Base-by-base conservation (phyloP, 2,888 invertebrate genomes). In the Tipula unca region DNA sequence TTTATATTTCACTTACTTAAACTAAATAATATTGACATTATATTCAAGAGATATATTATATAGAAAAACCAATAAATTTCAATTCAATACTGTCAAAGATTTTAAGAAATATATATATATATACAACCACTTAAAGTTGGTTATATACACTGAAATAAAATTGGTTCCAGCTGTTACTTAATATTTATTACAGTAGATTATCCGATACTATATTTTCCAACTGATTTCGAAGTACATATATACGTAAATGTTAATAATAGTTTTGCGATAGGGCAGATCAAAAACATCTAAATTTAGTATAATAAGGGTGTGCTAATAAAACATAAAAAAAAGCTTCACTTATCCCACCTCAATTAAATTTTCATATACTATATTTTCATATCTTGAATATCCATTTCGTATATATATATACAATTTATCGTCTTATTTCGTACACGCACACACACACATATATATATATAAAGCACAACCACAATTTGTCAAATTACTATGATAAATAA, bases 401-500 rank as follows among this genome's bases (percentile, higher is more conserved):
- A 69, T 69, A 25, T 25, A 69, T 69, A 25, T 8, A 10, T 48
- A 48, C 6, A 48, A 48, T 48, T 48, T 48, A 17, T 48, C 17
- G 4, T 48, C 17, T 17, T 48, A 48, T 48, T 48, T 17, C 48
- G n/a, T 48, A 6, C 6, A 17, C 13, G 25, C 25, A 48, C 17
- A 17, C 8, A 48, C 17, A 17, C 48, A 48, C n/a, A 69, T 25
- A 8, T 39, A 54, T 32, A 17, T 17, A 54, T 54, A 54, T 54
- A 25, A 69, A 69, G 25, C 69, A 10, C 3, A 69, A 69, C 69
- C 69, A 69, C 25, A 69, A 69, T 69, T 69, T 69, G 69, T 69
- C 69, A 69, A 69, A 69, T 69, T 69, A 69, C 69, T 69, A 69
- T 69, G 69, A 69, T 69, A 69, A 69, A 69, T 69, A 69, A 69